Conservation (phyloP, 2,888 invertebrate genomes). For the Melanostoma mellinum region DNA sequence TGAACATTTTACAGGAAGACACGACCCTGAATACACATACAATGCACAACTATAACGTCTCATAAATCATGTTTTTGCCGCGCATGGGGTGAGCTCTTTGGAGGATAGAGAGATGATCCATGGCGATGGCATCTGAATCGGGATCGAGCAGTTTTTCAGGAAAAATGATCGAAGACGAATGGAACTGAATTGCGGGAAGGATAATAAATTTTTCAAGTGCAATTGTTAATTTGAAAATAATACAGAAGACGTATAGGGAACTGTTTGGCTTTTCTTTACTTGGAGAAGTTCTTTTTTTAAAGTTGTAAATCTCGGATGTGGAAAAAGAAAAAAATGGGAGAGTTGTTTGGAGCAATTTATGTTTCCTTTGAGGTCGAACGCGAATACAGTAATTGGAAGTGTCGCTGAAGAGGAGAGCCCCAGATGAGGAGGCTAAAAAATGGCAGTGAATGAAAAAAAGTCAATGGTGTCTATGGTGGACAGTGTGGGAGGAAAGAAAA, state of each 20-base stretch:
- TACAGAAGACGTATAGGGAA: neutral
- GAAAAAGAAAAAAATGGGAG: slow-evolving; percentile 10
- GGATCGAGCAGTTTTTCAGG: slow-evolving; percentile 20
- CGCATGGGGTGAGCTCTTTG: neutral
- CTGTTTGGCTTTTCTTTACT: slow-evolving; percentile 3
- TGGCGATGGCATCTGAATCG: slow-evolving; percentile 31
- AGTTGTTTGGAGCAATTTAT: slow-evolving; percentile 53
- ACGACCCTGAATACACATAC: slow-evolving; percentile 42
- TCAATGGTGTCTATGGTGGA: neutral
- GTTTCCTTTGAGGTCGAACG: slow-evolving; percentile 52
- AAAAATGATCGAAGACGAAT: slow-evolving; percentile 49
- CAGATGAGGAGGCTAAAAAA: neutral
- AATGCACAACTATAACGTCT: slow-evolving; percentile 33
- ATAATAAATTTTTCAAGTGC: slow-evolving; percentile 67
- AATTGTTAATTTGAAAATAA: slow-evolving; percentile 70
- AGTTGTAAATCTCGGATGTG: slow-evolving; percentile 52
- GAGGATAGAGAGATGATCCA: slow-evolving; percentile 52
- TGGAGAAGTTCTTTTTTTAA: slow-evolving; percentile 13
- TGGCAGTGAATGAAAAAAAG: slow-evolving; percentile 9
- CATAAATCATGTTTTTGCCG: slow-evolving; percentile 62
- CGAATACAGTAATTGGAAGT: slow-evolving; percentile 51
- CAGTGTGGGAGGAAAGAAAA: slow-evolving; percentile 20
- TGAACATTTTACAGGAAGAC: slow-evolving; percentile 40
- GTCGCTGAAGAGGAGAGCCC: slow-evolving; percentile 34
- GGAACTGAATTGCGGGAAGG: slow-evolving; percentile 56